Percentiles rank a stretch among this genome's conserved stretches.
These are phyloP conservation scores for Orbicella faveolata DNA, from an alignment of 64 coral and sea anemone genomes.

Conservation along the genomic window DNA sequence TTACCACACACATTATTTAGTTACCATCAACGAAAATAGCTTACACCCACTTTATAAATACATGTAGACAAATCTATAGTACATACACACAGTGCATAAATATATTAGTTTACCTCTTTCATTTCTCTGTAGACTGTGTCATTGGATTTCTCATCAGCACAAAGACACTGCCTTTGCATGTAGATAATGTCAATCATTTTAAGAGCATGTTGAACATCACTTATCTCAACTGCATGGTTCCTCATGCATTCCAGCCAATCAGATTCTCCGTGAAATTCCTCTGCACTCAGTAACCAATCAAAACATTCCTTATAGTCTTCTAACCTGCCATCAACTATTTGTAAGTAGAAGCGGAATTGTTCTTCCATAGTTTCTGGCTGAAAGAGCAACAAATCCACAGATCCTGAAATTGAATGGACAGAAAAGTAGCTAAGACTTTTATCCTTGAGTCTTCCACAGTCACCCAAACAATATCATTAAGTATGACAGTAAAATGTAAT, in stretches of 20 bases:
- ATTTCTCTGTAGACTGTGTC: conserved; percentile 11
- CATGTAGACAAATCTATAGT: neutral
- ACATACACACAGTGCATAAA: too few relatives aligned
- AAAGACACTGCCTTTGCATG: conserved; percentile 71
- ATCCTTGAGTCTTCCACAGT: too few relatives aligned
- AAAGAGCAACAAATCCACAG: conserved; percentile 55
- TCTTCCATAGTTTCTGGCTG: conserved; percentile 39
- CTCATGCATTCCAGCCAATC: conserved; percentile 73
- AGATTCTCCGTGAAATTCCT: conserved; percentile 60
- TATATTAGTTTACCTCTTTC: conserved; percentile 44
- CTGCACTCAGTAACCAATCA: conserved; percentile 77
- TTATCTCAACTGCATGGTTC: conserved; percentile 49
- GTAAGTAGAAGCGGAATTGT: conserved; percentile 51
- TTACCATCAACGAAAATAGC: too few relatives aligned
- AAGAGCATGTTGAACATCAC: conserved; percentile 23
- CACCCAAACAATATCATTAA: too few relatives aligned
- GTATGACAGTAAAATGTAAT: too few relatives aligned
- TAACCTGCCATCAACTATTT: conserved; percentile 60
- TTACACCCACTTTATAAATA: too few relatives aligned
- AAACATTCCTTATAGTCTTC: conserved; percentile 76
- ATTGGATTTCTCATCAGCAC: conserved; percentile 1
- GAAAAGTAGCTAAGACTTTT: neutral
- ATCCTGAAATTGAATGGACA: conserved; percentile 15
- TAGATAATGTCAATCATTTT: conserved; percentile 89
- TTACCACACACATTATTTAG: too few relatives aligned